phyloP scores from a whole-genome alignment of 2,888 invertebrate genomes.

The Drosophila hamatofila region DNA sequence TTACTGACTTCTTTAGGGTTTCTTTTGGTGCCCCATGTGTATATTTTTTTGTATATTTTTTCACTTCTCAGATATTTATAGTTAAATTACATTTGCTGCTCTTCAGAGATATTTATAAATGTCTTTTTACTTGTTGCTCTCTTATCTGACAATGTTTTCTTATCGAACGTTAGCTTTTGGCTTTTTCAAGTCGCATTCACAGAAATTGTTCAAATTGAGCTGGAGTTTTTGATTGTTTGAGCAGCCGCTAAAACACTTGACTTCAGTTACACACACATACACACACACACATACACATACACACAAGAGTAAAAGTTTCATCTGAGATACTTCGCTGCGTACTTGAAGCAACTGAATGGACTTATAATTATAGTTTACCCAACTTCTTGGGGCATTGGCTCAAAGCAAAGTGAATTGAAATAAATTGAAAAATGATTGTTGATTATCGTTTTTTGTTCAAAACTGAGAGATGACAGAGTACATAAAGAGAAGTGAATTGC shows the following conservation, averaged over 20 bases:
- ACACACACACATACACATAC: not conserved
- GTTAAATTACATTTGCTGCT: not conserved
- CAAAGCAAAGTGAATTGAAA: slow-evolving; percentile 4
- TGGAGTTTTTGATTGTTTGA: slow-evolving; percentile 17
- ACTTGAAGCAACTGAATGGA: slow-evolving; percentile 18
- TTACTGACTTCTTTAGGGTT: not conserved
- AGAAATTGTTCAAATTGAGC: not conserved
- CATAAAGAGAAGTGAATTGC: not conserved
- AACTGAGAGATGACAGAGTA: not conserved
- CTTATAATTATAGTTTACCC: slow-evolving; percentile 12
- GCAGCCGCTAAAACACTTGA: slow-evolving; percentile 33
- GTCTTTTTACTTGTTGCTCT: not conserved
- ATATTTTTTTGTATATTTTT: not conserved
- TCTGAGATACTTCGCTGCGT: not conserved
- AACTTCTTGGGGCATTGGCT: slow-evolving; percentile 23
- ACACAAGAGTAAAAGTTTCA: not conserved
- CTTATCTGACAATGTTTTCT: slow-evolving; percentile 2
- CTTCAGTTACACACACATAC: not conserved
- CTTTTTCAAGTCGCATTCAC: not conserved
- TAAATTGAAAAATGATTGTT: slow-evolving; percentile 7
- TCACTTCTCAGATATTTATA: not conserved
- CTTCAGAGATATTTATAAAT: not conserved
- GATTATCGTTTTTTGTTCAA: not conserved
- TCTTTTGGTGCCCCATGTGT: not conserved
- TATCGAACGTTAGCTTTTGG: slow-evolving; percentile 7